These are phyloP conservation scores for Ophthalmolycus amberensis DNA, from an alignment of 2,113 vertebrate genomes.

Conservation along the genomic window DNA sequence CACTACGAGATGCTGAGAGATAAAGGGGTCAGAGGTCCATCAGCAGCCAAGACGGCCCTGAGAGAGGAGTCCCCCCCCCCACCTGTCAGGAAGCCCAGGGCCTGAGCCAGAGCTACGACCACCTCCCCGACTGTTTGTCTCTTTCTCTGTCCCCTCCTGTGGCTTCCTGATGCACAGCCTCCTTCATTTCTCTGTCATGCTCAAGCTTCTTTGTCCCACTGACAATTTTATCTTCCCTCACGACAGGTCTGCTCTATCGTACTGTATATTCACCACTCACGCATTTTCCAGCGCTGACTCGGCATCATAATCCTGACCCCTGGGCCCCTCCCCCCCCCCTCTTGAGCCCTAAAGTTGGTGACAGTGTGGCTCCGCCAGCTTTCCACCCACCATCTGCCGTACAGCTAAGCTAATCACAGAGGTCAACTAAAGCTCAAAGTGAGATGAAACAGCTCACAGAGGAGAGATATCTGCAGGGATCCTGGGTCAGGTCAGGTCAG, in stretches of 20 bases:
- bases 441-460: conserved; percentile 58
- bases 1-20: conserved; percentile 58
- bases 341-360: conserved; percentile 65
- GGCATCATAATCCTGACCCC: conserved; percentile 57
- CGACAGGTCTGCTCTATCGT: conserved; percentile 37
- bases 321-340: conserved; percentile 26
- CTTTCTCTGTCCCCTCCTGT: conserved; percentile 23
- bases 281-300: conserved; percentile 43
- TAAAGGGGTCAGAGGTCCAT: conserved; percentile 56
- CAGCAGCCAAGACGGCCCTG: conserved; percentile 51
- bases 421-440: conserved; percentile 69
- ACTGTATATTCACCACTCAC: conserved; percentile 48
- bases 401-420: conserved; percentile 68
- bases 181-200: conserved; percentile 48
- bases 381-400: conserved; percentile 61
- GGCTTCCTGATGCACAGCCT: conserved; percentile 42
- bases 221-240: conserved; percentile 44
- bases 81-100: conserved; percentile 48
- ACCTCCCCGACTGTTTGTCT: conserved; percentile 15
- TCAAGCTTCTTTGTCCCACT: conserved; percentile 45
- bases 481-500: conserved; percentile 43
- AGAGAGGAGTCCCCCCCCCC: conserved; percentile 57
- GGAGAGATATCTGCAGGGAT: conserved; percentile 39
- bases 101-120: conserved; percentile 29
- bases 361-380: conserved; percentile 59